Base-by-base conservation (phyloP, 2,888 invertebrate species). In the Drosophila ezoana region DNA sequence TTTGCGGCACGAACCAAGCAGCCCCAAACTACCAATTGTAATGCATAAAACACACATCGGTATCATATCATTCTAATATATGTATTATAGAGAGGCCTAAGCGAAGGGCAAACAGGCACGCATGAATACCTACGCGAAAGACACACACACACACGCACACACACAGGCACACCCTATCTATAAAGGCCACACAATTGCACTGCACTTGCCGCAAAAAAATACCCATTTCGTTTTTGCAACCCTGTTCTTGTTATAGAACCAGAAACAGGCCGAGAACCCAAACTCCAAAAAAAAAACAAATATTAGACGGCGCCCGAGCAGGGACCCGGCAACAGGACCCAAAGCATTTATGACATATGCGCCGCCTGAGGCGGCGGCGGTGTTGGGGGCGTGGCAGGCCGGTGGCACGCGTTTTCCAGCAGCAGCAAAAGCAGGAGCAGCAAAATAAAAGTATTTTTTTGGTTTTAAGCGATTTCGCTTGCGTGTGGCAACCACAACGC, bases 341-440 rank as follows among this genome's bases (percentile, higher is more conserved):
- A 48, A 18, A 64, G 74, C 81, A 79, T 83, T 82, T 82, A 82
- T 82, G 86, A 86, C 83, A 86, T 82, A 82, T 82, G 81, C 59
- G 72, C n/a, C n/a, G n/a, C n/a, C n/a, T n/a, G n/a, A n/a, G n/a
- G n/a, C n/a, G n/a, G n/a, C n/a, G n/a, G n/a, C n/a, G n/a, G n/a
- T n/a, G n/a, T n/a, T n/a, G n/a, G n/a, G n/a, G 14, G 4, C 6
- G 11, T n/a, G 37, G 35, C 48, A 47, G 5, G 16, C 59, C 56
- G 66, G 48, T 40, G 58, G 51, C 47, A 54, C 57, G 78, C 65
- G 60, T 14, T 57, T 9, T 35, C 47, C 20, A 18, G 44, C 20
- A 33, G 28, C 23, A 28, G 23, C 8, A 23, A 5, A n/a, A n/a
- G n/a, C 6, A 23, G 23, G 6, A 23, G 6, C 8, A 23, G 23